Evolutionary conservation across 92 coral and sea anemone genomes (phyloP).

Genomic region (Plumapathes pennacea): DNA sequence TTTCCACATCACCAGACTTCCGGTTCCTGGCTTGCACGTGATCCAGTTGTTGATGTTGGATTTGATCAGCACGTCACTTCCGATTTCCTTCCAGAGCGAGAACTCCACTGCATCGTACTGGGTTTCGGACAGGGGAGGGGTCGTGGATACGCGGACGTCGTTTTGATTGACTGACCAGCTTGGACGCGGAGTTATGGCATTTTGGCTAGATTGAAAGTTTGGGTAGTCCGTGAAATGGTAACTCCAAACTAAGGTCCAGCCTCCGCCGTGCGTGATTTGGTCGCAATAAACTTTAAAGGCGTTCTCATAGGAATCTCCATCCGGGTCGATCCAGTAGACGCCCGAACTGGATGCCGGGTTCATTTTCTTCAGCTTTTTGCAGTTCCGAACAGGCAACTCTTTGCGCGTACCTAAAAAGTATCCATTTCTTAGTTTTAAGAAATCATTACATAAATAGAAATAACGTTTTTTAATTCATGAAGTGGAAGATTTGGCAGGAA

Average conservation of each 20-base stretch:
- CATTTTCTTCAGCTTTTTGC: conserved; percentile 4
- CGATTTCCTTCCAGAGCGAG: conserved; percentile 46
- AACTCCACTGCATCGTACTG: conserved; percentile 43
- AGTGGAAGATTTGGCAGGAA: too few species aligned
- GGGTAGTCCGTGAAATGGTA: conserved; percentile 46
- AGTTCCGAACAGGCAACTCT: neutral
- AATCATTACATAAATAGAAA: too few species aligned
- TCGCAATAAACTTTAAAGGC: conserved; percentile 54
- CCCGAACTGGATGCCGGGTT: conserved; percentile 22
- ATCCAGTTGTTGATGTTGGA: conserved; percentile 64
- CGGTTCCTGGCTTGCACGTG: conserved; percentile 30
- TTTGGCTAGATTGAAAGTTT: neutral
- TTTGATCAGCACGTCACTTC: conserved; percentile 44
- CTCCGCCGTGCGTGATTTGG: conserved; percentile 35
- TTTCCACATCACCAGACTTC: conserved; percentile 30
- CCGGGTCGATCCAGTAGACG: conserved; percentile 48
- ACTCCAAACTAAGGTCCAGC: conserved; percentile 62
- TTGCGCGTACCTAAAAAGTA: too few species aligned
- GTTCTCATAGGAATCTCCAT: conserved; percentile 26
- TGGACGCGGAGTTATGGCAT: conserved; percentile 39
- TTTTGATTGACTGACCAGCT: conserved; percentile 10
- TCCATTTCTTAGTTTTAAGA: too few species aligned
- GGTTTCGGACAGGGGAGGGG: conserved; percentile 33
- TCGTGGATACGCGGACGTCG: conserved; percentile 18
- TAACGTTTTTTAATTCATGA: too few species aligned